Evolutionary conservation across 2,113 vertebrate genomes (phyloP).

Genomic region (sheep (Ovis aries)): ARS-UI_Ramb_v3.0 NC_056066.1:71347001-71347500

Average conservation of each 20-base stretch:
- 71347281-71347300: background rate
- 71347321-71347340: background rate
- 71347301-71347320: background rate
- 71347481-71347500: too few relatives aligned
- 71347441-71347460: background rate
- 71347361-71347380: background rate
- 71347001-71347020: conserved; percentile 54
- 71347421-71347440: background rate
- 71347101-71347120: background rate
- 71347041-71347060: conserved; percentile 31
- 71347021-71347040: conserved; percentile 29
- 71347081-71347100: conserved; percentile 3
- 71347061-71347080: conserved; percentile 9
- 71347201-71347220: background rate
- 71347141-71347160: background rate
- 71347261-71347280: background rate
- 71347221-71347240: background rate
- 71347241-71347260: background rate
- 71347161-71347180: background rate
- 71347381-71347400: background rate
- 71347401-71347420: background rate
- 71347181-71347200: too few relatives aligned
- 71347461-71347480: background rate
- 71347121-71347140: background rate
- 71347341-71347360: background rate